Evolutionary conservation across 2,113 vertebrate species (phyloP).

Genomic region (Colius striatus): DNA sequence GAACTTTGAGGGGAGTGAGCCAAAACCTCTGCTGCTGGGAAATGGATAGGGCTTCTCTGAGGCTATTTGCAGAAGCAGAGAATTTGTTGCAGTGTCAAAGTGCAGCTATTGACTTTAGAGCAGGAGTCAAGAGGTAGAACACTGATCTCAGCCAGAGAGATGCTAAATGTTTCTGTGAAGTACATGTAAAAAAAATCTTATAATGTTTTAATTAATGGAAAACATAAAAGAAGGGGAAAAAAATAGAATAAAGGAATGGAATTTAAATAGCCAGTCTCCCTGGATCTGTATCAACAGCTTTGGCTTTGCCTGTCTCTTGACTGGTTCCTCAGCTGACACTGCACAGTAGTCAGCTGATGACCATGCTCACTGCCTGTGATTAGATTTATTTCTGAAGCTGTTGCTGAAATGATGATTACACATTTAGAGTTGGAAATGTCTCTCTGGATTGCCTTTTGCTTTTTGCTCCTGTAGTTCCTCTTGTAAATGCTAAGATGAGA

Average conservation of each 20-base stretch:
- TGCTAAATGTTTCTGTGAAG: not conserved
- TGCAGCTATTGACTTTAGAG: not conserved
- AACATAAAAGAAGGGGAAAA: not conserved
- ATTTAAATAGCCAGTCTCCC: not conserved
- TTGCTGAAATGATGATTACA: not conserved
- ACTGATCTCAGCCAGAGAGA: not conserved
- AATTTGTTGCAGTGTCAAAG: not conserved
- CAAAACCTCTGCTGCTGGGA: not conserved
- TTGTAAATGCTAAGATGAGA: not conserved
- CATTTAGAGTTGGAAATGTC: not conserved
- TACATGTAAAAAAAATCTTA: not conserved
- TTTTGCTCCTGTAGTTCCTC: not conserved
- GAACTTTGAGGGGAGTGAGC: not conserved
- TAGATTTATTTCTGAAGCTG: not conserved
- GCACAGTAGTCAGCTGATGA: not conserved
- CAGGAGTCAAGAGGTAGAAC: not conserved
- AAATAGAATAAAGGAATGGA: not conserved
- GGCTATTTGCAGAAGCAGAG: not conserved
- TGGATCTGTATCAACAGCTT: not conserved
- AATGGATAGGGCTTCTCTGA: not conserved
- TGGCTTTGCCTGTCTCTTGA: not conserved
- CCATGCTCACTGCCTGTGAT: not conserved
- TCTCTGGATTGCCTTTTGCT: not conserved
- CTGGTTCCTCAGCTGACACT: not conserved
- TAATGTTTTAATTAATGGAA: not conserved